These are phyloP conservation scores for Ceratoteleas bidentatus DNA, from an alignment of 1,140 invertebrate genomes.

Conservation along the genomic window DNA sequence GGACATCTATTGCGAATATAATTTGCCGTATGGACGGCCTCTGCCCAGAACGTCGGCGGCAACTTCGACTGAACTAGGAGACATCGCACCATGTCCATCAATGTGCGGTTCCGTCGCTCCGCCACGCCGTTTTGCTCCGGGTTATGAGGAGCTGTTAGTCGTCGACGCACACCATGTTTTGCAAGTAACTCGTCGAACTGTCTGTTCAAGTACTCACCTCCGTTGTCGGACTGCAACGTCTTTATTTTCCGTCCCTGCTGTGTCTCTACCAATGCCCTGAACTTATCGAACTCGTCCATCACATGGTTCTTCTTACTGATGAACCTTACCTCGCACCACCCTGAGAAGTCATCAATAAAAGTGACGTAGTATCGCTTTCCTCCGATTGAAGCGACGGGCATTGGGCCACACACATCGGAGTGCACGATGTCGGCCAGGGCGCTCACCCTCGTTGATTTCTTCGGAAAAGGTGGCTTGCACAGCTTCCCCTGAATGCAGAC, in stretches of 20 bases:
- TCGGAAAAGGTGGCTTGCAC: neutral
- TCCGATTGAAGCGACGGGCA: neutral
- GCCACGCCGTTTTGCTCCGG: constrained; percentile 6
- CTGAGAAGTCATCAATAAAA: constrained; percentile 79
- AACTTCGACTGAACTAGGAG: constrained; percentile 54
- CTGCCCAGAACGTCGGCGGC: constrained; percentile 17
- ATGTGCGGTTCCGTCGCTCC: neutral
- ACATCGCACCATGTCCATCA: constrained; percentile 71
- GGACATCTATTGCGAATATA: constrained; percentile 19
- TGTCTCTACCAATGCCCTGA: constrained; percentile 2
- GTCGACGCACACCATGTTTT: neutral
- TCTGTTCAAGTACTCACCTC: neutral
- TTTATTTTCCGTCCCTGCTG: constrained; percentile 57
- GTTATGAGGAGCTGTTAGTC: neutral
- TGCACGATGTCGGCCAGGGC: neutral
- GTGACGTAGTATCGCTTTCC: constrained; percentile 75
- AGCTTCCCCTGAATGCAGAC: neutral
- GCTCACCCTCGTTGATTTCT: neutral
- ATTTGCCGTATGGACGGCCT: constrained; percentile 38
- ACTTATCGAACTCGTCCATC: constrained; percentile 65
- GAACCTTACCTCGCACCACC: constrained; percentile 75
- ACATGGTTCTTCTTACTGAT: constrained; percentile 76
- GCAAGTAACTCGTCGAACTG: neutral
- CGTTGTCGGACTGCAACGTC: neutral
- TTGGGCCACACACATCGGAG: constrained; percentile 2